Percentiles rank a stretch among this genome's conserved stretches.
Evolutionary conservation across 2,797 vertebrate genomes (phyloP).

Genomic region (Anableps anableps): DNA sequence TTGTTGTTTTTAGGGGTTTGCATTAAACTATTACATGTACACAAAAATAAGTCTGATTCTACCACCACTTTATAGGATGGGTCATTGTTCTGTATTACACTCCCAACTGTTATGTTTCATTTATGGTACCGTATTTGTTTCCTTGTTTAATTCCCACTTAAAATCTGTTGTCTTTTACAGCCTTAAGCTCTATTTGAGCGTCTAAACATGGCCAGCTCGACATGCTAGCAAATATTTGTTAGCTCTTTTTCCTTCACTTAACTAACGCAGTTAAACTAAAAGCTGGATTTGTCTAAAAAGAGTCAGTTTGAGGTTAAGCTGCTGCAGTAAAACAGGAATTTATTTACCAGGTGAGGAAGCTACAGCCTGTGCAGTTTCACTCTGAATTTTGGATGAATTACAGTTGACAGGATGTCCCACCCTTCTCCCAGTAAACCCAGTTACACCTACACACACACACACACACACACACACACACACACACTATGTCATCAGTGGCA

Average conservation of each 20-base stretch:
- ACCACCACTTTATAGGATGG: no score
- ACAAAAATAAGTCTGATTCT: neutral
- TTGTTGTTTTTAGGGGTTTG: no score
- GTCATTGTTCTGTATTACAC: neutral
- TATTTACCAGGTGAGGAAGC: neutral
- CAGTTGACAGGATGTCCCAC: slow-evolving; percentile 71
- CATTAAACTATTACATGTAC: neutral
- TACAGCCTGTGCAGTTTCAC: slow-evolving; percentile 2
- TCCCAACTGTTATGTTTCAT: neutral
- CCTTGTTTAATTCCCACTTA: neutral
- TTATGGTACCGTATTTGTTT: neutral
- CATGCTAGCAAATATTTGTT: neutral
- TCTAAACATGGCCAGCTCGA: neutral
- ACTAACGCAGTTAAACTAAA: neutral
- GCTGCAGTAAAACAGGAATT: neutral
- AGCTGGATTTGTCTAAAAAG: neutral
- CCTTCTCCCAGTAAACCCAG: slow-evolving; percentile 56
- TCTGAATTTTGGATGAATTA: slow-evolving; percentile 66
- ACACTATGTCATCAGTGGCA: slow-evolving; percentile 76
- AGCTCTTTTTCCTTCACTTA: neutral
- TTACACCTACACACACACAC: slow-evolving; percentile 62
- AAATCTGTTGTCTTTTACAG: neutral
- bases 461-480: neutral
- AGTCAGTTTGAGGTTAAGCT: neutral
- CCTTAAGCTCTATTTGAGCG: no score